A percentile compares a stretch with the other conserved stretches of the same genome.
These are phyloP conservation scores for Dryomyza anilis DNA, from an alignment of 2,888 invertebrate species.

Conservation along the genomic window DNA sequence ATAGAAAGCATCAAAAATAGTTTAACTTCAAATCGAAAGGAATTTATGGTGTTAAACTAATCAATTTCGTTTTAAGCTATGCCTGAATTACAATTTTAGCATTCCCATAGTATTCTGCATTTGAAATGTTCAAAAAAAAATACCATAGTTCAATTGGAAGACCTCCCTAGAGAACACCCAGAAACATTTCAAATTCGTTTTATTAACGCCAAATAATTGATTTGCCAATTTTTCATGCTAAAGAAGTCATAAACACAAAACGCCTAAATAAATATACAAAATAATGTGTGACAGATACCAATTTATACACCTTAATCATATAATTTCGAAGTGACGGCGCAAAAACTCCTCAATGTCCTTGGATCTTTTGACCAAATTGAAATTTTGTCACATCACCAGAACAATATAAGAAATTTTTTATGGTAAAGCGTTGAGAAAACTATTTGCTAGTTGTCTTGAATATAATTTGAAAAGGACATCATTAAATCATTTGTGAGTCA, in stretches of 20 bases:
- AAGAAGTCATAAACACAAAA: not conserved
- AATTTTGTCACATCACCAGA: not conserved
- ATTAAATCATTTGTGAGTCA: constrained; percentile 8
- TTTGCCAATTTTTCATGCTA: not conserved
- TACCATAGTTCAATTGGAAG: too few relatives aligned
- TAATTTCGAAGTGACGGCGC: not conserved
- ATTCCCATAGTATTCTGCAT: too few relatives aligned
- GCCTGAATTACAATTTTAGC: too few relatives aligned
- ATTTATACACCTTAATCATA: not conserved
- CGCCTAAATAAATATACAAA: not conserved
- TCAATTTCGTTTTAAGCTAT: too few relatives aligned
- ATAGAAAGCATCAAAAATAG: too few relatives aligned
- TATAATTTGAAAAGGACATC: not conserved
- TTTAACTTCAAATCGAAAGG: too few relatives aligned
- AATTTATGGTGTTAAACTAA: too few relatives aligned
- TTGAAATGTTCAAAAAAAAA: too few relatives aligned
- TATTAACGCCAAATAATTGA: not conserved
- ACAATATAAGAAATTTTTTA: not conserved
- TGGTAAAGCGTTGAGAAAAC: too few relatives aligned
- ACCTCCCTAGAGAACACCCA: too few relatives aligned
- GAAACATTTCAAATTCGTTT: not conserved
- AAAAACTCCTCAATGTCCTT: not conserved
- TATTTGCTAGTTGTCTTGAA: not conserved
- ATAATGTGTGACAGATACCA: too few relatives aligned
- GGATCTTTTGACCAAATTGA: not conserved